A percentile compares a stretch with the other conserved stretches of the same genome.
Evolutionary conservation across 2,888 invertebrate genomes (phyloP).

Genomic region (Mimachlamys varia): DNA sequence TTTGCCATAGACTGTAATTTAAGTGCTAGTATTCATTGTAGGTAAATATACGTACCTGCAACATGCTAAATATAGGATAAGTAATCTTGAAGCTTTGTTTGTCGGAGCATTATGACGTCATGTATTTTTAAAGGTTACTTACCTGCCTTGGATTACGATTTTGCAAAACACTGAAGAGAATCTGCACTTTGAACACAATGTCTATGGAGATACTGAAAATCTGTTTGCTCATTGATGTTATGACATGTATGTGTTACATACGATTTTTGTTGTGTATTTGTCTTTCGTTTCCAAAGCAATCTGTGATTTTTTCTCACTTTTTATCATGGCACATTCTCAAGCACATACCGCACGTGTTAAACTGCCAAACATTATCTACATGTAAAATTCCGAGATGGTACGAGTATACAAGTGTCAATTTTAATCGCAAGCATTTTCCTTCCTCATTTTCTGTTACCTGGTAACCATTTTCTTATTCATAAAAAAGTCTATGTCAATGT

Average conservation of each 20-base stretch:
- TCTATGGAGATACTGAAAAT: not conserved
- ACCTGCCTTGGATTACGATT: too few relatives aligned
- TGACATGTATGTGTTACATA: not conserved
- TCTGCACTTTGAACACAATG: not conserved
- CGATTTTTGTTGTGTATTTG: not conserved
- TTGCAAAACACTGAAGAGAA: not conserved
- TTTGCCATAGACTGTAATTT: not conserved
- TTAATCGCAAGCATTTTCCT: not conserved
- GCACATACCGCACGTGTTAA: not conserved
- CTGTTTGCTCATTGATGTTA: not conserved
- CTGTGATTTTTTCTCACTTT: slow-evolving; percentile 20
- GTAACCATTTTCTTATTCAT: not conserved
- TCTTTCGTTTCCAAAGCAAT: not conserved
- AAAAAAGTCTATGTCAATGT: not conserved
- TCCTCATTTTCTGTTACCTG: not conserved
- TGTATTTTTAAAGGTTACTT: not conserved
- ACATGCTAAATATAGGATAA: not conserved
- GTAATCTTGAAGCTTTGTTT: not conserved
- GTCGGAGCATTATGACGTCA: not conserved
- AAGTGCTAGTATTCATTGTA: not conserved
- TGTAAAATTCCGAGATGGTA: not conserved
- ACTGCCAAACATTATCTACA: not conserved
- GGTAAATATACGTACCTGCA: not conserved
- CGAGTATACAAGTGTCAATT: not conserved
- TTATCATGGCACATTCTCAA: not conserved